phyloP scores from a whole-genome alignment of 2,888 invertebrate genomes.

The Nephrocerus scutellatus region DNA sequence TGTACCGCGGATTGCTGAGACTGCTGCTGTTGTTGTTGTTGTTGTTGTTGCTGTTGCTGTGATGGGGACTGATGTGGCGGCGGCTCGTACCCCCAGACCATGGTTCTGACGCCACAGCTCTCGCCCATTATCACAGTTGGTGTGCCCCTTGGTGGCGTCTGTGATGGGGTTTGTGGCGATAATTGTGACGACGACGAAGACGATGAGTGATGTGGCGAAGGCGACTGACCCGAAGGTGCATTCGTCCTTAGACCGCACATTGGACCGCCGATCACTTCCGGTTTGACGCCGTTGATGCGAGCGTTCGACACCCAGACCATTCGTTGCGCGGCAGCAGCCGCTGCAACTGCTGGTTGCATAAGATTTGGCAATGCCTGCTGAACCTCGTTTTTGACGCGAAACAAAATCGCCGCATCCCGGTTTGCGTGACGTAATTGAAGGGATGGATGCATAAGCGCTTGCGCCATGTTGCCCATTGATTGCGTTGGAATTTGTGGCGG shows the following conservation, averaged over 20 bases:
- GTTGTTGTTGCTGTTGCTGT: conserved; percentile 26
- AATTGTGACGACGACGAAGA: conserved; percentile 44
- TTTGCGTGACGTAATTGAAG: conserved; percentile 50
- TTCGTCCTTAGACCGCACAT: conserved; percentile 38
- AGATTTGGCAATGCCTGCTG: conserved; percentile 41
- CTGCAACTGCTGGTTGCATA: conserved; percentile 41
- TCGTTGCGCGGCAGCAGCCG: conserved; percentile 42
- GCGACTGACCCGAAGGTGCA: conserved; percentile 36
- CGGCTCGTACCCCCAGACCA: conserved; percentile 58
- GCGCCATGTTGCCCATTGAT: conserved; percentile 34
- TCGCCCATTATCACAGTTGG: conserved; percentile 92
- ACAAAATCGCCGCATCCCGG: conserved; percentile 46
- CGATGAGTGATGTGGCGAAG: conserved; percentile 43
- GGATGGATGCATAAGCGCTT: conserved; percentile 47
- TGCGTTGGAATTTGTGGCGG: conserved; percentile 35
- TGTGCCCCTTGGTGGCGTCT: conserved; percentile 54
- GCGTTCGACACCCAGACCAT: conserved; percentile 56
- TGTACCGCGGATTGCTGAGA: conserved; percentile 32
- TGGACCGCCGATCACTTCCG: conserved; percentile 68
- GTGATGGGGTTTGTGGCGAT: conserved; percentile 46
- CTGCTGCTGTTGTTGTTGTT: conserved; percentile 28
- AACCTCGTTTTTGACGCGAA: conserved; percentile 47
- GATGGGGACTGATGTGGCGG: conserved; percentile 46
- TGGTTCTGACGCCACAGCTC: conserved; percentile 75
- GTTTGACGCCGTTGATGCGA: conserved; percentile 71